Evolutionary conservation across 2,888 invertebrate genomes (phyloP).

Genomic region (Temnothorax ravouxi): DNA sequence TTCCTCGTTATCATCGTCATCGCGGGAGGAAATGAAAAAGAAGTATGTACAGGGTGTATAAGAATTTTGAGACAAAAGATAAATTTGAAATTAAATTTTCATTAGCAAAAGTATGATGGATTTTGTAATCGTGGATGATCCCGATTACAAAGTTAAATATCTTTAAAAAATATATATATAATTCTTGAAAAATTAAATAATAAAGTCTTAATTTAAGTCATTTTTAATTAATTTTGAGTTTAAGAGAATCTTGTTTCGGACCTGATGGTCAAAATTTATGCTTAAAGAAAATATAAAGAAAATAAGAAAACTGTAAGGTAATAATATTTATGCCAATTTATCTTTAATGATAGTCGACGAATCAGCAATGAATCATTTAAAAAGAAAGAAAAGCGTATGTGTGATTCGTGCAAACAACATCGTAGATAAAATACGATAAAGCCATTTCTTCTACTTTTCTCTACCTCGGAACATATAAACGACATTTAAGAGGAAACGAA

Average conservation of each 20-base stretch:
- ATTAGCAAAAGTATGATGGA: background rate
- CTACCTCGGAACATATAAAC: background rate
- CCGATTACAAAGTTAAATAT: background rate
- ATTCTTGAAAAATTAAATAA: background rate
- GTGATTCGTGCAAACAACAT: background rate
- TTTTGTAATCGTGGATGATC: background rate
- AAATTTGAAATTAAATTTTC: background rate
- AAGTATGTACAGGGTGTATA: background rate
- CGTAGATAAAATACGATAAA: background rate
- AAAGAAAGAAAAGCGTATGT: background rate
- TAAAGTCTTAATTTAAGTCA: background rate
- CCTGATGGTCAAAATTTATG: background rate
- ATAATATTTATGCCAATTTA: background rate
- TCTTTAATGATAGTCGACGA: background rate
- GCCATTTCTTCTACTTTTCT: background rate
- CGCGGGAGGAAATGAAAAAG: background rate
- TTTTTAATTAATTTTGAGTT: background rate
- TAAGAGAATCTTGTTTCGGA: background rate
- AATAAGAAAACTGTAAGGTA: background rate
- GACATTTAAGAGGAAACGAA: slow-evolving; percentile 47
- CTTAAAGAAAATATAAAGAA: background rate
- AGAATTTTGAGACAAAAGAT: background rate
- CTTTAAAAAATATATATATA: background rate
- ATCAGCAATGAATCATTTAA: slow-evolving; percentile 31
- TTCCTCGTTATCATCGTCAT: slow-evolving; percentile 50